These are phyloP conservation scores for Heteronetta atricapilla DNA, from an alignment of 2,113 vertebrate genomes.

Conservation along the genomic window DNA sequence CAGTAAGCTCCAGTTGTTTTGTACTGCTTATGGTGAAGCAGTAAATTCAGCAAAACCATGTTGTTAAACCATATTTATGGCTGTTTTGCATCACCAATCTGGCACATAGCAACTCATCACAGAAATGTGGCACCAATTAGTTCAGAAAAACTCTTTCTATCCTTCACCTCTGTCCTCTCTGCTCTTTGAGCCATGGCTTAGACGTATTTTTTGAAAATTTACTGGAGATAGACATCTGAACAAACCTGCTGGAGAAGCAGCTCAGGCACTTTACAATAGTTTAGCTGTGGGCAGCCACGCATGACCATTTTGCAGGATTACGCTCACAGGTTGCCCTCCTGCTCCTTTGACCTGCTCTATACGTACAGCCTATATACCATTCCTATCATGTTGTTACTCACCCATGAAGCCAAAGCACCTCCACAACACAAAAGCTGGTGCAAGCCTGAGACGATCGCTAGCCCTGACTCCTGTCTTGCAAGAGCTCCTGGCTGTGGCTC, in stretches of 20 bases:
- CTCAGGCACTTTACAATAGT: not conserved
- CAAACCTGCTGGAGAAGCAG: not conserved
- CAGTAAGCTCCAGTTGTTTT: conserved; percentile 4
- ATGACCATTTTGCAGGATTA: not conserved
- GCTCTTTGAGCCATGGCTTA: not conserved
- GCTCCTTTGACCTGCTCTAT: not conserved
- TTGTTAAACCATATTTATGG: conserved; percentile 30
- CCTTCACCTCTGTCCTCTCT: not conserved
- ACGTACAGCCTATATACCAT: not conserved
- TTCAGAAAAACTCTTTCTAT: not conserved
- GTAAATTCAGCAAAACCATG: not conserved
- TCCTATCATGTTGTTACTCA: not conserved
- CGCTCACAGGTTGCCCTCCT: not conserved
- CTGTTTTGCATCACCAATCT: conserved; percentile 12
- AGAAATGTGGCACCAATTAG: not conserved
- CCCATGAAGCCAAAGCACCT: not conserved
- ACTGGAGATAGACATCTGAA: not conserved
- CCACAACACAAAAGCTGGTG: not conserved
- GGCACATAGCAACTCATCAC: not conserved
- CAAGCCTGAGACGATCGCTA: rapidly evolving
- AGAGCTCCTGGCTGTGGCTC: not conserved
- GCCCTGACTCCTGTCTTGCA: not conserved
- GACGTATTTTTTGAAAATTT: not conserved
- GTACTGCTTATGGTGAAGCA: conserved; percentile 6
- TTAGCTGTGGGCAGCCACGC: not conserved